phyloP scores from a whole-genome alignment of 2,888 invertebrate genomes.

The Orchestes rusci region DNA sequence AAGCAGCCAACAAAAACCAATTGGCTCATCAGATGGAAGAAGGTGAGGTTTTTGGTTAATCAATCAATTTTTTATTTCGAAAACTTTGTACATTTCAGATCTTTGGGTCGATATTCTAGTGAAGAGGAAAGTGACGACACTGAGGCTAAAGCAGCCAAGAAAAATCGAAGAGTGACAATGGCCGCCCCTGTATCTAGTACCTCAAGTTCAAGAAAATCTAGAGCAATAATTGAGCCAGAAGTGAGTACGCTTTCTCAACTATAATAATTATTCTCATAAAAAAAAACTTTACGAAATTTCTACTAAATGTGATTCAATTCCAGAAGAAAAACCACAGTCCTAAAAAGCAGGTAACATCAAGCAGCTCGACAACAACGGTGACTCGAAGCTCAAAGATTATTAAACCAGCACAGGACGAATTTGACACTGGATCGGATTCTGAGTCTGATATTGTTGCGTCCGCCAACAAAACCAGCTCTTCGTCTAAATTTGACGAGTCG shows the following conservation, averaged over 20 bases:
- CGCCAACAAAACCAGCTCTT: conserved; percentile 1
- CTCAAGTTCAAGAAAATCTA: conserved; percentile 38
- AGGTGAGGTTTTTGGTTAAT: conserved; percentile 21
- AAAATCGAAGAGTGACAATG: conserved; percentile 42
- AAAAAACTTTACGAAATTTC: too few relatives aligned
- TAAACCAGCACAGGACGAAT: conserved; percentile 48
- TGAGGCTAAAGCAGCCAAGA: conserved; percentile 44
- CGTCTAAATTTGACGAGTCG: conserved; percentile 11
- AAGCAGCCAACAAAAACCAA: conserved; percentile 52
- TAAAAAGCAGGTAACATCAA: conserved; percentile 22
- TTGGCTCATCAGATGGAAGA: conserved; percentile 30
- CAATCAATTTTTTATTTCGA: neutral
- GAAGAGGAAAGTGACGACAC: conserved; percentile 62
- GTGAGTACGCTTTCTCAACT: conserved; percentile 30
- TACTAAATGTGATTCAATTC: too few relatives aligned
- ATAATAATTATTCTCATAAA: neutral
- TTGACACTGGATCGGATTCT: conserved; percentile 66
- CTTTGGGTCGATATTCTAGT: conserved; percentile 57
- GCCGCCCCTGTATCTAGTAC: conserved; percentile 49
- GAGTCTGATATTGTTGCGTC: conserved; percentile 51
- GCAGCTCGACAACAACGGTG: conserved; percentile 45
- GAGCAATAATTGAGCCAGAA: conserved; percentile 38
- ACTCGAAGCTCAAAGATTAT: conserved; percentile 49
- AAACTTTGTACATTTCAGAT: conserved; percentile 32
- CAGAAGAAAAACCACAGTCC: too few relatives aligned